Base-by-base conservation (phyloP, 2,797 vertebrate species). In the Parauchenoglanis punctatus region DNA sequence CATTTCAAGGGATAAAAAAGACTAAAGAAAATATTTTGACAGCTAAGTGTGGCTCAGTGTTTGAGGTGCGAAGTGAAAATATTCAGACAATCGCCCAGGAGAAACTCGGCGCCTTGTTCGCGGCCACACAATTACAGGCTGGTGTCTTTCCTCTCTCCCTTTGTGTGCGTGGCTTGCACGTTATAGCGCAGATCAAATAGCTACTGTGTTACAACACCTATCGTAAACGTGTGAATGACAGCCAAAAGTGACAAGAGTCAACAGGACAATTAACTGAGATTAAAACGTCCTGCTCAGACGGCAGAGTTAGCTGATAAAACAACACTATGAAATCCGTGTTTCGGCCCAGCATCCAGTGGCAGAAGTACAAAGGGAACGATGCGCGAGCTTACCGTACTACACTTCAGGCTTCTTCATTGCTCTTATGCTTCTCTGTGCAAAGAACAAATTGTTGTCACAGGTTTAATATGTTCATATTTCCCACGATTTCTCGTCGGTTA, bases 311-410 rank as follows among this genome's bases (percentile, higher is more conserved):
- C 67, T 73, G 67, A 40, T 72, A 40, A 4, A 31, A 67, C 20
- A 72, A n/a, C 52, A 72, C 7, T 35, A 25, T 65, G 7, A 5
- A 20, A 54, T 28, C 49, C 20, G 54, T 44, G 28, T 84, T 58
- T 40, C 54, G 83, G 83, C 91, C 90, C 89, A 88, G 88, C 89
- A 88, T 88, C 84, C 87, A 80, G 84, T 86, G 86, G 85, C 77
- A 88, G 85, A 92, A 92, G 89, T 92, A 92, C 92, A 91, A 91
- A 92, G 90, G 77, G 87, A 90, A 68, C 61, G 91, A 91, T 88
- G 89, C 87, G 68, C 87, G 68, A 85, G 35, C 73, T 90, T 89
- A 80, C 83, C 85, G 85, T 80, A 52, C 85, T 49, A 20, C 49
- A n/a, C 46, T 80, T 54, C 20, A 54, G 49, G 63, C 85, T 75